These are phyloP conservation scores for Alfaro cultratus DNA, from an alignment of 2,797 vertebrate genomes.

Conservation along the genomic window DNA sequence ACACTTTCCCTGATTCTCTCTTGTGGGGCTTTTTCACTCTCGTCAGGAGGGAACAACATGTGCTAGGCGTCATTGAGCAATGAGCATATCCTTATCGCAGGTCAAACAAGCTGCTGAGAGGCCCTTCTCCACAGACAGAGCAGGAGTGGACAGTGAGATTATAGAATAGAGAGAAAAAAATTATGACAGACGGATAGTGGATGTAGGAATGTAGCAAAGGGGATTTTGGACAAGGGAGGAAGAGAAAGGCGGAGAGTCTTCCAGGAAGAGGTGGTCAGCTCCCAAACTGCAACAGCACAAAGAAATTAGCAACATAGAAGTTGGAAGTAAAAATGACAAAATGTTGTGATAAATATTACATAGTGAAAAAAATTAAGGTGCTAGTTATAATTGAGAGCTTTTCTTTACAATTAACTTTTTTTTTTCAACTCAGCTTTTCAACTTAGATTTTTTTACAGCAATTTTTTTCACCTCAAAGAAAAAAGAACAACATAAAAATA, in stretches of 20 bases:
- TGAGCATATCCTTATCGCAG: constrained; percentile 56
- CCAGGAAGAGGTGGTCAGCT: constrained; percentile 59
- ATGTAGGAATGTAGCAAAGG: constrained; percentile 44
- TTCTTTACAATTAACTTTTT: background rate
- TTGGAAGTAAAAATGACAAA: constrained; percentile 22
- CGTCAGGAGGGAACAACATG: constrained; percentile 40
- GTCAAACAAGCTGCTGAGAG: constrained; percentile 66
- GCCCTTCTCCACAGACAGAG: constrained; percentile 39
- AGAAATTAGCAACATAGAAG: constrained; percentile 32
- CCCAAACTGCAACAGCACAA: constrained; percentile 32
- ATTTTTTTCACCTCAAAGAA: background rate
- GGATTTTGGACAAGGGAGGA: constrained; percentile 29
- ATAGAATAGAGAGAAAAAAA: constrained; percentile 19
- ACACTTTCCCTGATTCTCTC: constrained; percentile 45
- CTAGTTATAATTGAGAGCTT: background rate
- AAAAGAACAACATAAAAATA: background rate
- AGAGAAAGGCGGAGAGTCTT: constrained; percentile 47
- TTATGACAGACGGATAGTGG: constrained; percentile 22
- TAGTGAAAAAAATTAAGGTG: background rate
- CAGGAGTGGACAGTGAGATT: constrained; percentile 19
- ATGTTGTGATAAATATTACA: constrained; percentile 9
- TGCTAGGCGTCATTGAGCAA: constrained; percentile 39
- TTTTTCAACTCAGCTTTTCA: background rate
- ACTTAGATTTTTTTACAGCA: background rate
- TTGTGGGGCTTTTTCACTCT: constrained; percentile 26